Base-by-base conservation (phyloP, 2,888 invertebrate species). In the Nebria salina region DNA sequence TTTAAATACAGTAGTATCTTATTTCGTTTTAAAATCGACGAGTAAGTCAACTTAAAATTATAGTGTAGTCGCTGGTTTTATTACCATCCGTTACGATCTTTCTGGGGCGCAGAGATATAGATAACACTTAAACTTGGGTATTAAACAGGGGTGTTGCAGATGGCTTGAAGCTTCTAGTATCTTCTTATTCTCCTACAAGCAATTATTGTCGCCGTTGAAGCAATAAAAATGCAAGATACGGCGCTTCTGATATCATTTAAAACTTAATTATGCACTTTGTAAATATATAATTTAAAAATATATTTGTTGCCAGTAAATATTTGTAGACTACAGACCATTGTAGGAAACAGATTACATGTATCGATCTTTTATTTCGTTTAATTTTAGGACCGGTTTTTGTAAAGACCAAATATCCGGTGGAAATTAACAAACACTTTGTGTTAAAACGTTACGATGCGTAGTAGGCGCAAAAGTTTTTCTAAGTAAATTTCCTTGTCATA, bases 31-130 rank as follows among this genome's bases (percentile, higher is more conserved):
- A 25, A 20, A 70, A 68, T 15, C 15, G 68, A 74, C 73, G 73
- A 78, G 65, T 74, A 74, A 78, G 78, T 73, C 73, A 74, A 73
- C 78, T 78, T 78, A 78, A 78, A 78, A 73, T 78, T 78, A 78
- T 78, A 54, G 54, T 34, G 5, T 65, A 72, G 42, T 74, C 66
- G 73, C 73, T 73, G 78, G 41, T 73, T 78, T 78, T 78, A 78
- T 78, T 74, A 66, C 72, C 78, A 72, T 78, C 78, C 73, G 72
- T 78, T 78, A 78, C 78, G 78, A 78, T 66, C 73, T 74, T 65
- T 20, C 73, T 68, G 73, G 54, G 11, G 70, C 78, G 65, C 65
- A 65, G 64, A 72, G 78, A 73, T 73, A 72, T 41, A 73, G 78
- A 78, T 78, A 78, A 78, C 72, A 78, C 65, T 74, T 42, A 78